Conservation (phyloP, 2,888 invertebrate genomes). For the Leucophenga maculata region DNA sequence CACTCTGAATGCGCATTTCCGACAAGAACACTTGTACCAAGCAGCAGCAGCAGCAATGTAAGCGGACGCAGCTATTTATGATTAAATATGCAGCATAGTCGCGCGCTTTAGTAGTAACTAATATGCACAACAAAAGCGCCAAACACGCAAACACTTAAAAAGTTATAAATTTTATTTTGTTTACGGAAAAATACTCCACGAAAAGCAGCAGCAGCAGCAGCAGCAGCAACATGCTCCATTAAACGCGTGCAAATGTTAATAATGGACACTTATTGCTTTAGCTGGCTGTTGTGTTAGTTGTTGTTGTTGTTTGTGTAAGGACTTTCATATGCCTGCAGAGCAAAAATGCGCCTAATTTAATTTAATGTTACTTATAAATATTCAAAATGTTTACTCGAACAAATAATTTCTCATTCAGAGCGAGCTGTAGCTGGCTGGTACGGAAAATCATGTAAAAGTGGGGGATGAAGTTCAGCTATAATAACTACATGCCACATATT, state of each 20-base stretch:
- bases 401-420: constrained; percentile 46
- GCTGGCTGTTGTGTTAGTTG: no score
- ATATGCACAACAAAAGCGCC: background rate
- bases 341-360: constrained; percentile 60
- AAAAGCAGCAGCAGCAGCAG: no score
- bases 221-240: background rate
- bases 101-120: no score
- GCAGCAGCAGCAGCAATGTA: no score
- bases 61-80: no score
- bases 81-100: no score
- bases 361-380: constrained; percentile 65
- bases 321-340: no score
- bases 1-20: background rate
- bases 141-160: background rate
- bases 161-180: background rate
- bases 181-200: background rate
- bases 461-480: no score
- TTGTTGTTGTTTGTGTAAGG: no score
- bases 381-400: constrained; percentile 51
- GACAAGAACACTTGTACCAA: background rate
- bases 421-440: background rate
- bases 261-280: background rate
- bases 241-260: background rate
- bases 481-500: no score
- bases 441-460: no score